Base-by-base conservation (phyloP, 2,888 invertebrate species). In the Plagodis pulveraria region DNA sequence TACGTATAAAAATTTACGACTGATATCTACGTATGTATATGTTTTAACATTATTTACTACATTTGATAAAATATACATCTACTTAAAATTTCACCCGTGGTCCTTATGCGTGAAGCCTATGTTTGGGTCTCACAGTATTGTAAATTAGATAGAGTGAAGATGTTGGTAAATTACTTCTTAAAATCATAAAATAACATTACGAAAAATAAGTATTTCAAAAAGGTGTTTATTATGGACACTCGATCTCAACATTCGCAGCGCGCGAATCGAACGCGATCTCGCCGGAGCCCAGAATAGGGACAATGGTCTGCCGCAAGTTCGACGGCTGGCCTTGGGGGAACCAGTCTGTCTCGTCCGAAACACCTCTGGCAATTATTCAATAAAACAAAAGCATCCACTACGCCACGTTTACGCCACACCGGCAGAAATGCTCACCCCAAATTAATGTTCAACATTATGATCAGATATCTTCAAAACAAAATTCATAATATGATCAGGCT, bases 311-410 rank as follows among this genome's bases (percentile, higher is more conserved):
- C 63, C 74, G 81, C 83, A 86, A 88, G 90, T 91, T 90, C 89
- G 91, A 84, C 88, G 92, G 78, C 89, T 91, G 92, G 91, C 92
- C 92, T 92, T 92, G 92, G 79, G 70, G 78, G 81, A 92, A 92
- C 92, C 92, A 88, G 92, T 91, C 86, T 74, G 82, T 85, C 84
- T 81, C 87, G 87, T 83, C 91, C 91, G 86, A 90, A 92, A 90
- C 91, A 88, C 89, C 87, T 88, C 87, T 83, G 84, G 88, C 91
- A 89, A 91, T 91, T 91, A 91, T 91, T 91, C 88, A 91, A 91
- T 90, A 89, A 91, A 89, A 92, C 91, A 91, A 91, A 91, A 89
- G 86, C 89, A 86, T 83, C 86, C 80, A 79, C 78, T 76, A 73
- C 67, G 78, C 77, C 77, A 79, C 78, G 78, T 89, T 87, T 86